A percentile compares a stretch with the other conserved stretches of the same genome.
Conservation (phyloP, 2,113 vertebrate species). For the Nothoprocta perdicaria region DNA sequence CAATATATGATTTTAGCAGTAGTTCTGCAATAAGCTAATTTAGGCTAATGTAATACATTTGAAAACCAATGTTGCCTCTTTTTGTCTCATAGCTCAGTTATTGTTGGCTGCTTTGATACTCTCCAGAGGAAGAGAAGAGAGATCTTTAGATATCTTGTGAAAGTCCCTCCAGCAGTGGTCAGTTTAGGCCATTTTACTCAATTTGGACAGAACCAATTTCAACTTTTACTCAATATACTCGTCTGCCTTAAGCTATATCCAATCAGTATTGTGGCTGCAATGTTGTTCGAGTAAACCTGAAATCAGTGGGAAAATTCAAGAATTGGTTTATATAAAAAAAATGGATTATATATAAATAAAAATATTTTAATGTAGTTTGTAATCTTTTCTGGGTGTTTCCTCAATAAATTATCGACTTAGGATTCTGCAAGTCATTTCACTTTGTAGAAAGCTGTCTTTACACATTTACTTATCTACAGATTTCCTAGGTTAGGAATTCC, state of each 20-base stretch:
- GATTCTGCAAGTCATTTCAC: not conserved
- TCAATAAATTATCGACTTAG: not conserved
- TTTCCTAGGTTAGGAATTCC: not conserved
- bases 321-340: not conserved
- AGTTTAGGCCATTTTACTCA: not conserved
- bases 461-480: not conserved
- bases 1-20: not conserved
- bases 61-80: not conserved
- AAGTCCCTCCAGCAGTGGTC: not conserved
- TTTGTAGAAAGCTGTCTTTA: not conserved
- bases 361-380: not conserved
- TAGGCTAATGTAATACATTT: not conserved
- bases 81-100: not conserved
- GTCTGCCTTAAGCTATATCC: not conserved
- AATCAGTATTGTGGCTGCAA: not conserved
- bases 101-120: not conserved
- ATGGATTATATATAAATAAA: not conserved
- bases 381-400: not conserved
- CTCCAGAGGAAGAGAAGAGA: not conserved
- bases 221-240: not conserved
- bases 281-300: not conserved
- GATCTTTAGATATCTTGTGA: not conserved
- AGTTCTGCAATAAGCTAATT: not conserved
- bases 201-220: not conserved
- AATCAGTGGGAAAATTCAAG: not conserved